These are phyloP conservation scores for Deilephila elpenor DNA, from an alignment of 2,888 invertebrate genomes.

Conservation along the genomic window DNA sequence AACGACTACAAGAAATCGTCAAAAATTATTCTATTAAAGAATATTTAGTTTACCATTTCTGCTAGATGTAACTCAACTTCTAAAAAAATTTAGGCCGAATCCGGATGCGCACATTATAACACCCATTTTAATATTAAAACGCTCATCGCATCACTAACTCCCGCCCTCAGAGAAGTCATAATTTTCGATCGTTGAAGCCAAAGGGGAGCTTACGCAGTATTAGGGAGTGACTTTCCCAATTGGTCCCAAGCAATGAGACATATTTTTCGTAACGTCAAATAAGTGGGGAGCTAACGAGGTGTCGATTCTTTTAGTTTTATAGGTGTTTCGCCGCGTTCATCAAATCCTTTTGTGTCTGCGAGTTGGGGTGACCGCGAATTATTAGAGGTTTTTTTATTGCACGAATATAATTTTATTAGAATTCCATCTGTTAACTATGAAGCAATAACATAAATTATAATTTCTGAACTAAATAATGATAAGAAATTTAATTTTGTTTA, in stretches of 20 bases:
- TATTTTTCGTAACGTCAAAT: conserved; percentile 65
- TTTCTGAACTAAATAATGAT: no score
- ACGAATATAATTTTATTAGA: no score
- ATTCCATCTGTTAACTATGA: not conserved
- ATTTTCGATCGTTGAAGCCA: conserved; percentile 64
- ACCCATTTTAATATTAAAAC: not conserved
- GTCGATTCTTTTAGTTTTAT: conserved; percentile 46
- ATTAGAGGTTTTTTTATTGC: conserved; percentile 1
- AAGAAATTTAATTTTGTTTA: no score
- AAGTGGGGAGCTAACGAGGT: conserved; percentile 57
- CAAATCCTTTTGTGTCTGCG: not conserved
- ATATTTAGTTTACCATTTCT: no score
- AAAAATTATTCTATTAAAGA: no score
- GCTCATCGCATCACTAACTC: conserved; percentile 36
- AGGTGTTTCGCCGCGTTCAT: conserved; percentile 9
- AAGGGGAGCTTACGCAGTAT: conserved; percentile 58
- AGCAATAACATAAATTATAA: no score
- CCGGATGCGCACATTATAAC: no score
- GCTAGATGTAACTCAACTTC: no score
- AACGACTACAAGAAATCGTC: no score
- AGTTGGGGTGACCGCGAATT: not conserved
- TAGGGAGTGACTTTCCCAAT: conserved; percentile 67
- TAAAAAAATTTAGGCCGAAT: no score
- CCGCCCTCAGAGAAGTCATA: conserved; percentile 60
- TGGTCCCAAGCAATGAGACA: conserved; percentile 66